phyloP scores from a whole-genome alignment of 2,797 vertebrate genomes.

The Periophthalmus magnuspinnatus region DNA sequence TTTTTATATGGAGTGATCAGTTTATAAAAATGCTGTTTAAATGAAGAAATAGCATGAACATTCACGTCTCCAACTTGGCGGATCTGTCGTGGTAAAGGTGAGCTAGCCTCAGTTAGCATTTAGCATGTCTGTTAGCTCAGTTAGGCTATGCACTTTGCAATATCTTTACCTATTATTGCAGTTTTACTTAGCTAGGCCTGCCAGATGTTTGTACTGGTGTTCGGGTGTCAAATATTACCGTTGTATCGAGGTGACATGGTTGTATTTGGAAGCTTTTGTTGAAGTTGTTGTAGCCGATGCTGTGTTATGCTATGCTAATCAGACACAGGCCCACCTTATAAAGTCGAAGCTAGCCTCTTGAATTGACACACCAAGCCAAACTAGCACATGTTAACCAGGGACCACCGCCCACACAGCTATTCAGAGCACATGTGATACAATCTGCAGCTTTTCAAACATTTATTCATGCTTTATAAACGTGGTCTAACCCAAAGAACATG shows the following conservation, averaged over 20 bases:
- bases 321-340: constrained; percentile 46
- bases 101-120: constrained; percentile 45
- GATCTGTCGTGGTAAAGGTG: constrained; percentile 36
- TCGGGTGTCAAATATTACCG: neutral
- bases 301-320: constrained; percentile 22
- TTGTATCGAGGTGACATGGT: constrained; percentile 22
- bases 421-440: constrained; percentile 7
- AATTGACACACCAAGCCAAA: neutral
- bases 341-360: constrained; percentile 32
- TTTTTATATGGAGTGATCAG: too few relatives aligned
- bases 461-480: neutral
- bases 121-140: constrained; percentile 45
- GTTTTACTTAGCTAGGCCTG: neutral
- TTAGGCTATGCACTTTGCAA: neutral
- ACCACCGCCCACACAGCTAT: constrained; percentile 7
- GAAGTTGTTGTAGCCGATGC: constrained; percentile 11
- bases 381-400: constrained; percentile 13
- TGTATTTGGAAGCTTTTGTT: constrained; percentile 20
- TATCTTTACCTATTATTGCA: constrained; percentile 24
- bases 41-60: constrained; percentile 47
- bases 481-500: neutral
- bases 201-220: neutral
- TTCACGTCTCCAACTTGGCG: constrained; percentile 55
- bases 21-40: constrained; percentile 9
- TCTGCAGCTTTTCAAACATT: neutral